phyloP scores from a whole-genome alignment of 2,888 invertebrate genomes.

The Polymixis flavicincta region DNA sequence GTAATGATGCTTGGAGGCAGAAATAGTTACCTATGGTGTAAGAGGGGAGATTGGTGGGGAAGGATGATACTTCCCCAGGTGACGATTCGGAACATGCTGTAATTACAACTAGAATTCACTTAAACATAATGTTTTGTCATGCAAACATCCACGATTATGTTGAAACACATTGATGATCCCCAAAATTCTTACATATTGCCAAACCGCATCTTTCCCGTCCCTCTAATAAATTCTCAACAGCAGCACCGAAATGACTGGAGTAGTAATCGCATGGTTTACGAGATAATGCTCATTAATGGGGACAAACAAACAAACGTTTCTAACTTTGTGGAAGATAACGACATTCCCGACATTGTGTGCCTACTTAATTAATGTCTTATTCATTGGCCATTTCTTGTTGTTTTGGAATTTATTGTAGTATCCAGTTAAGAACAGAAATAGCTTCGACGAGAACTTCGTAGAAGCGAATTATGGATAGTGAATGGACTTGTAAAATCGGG shows the following conservation, averaged over 20 bases:
- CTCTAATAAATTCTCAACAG: conserved; percentile 30
- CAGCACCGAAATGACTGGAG: conserved; percentile 55
- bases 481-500: not conserved
- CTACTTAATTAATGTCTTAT: conserved; percentile 47
- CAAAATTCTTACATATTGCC: not conserved
- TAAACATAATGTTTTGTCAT: not conserved
- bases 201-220: not conserved
- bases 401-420: conserved; percentile 18
- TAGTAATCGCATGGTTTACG: conserved; percentile 55
- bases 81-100: not conserved
- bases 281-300: conserved; percentile 67
- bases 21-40: not conserved
- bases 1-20: not conserved
- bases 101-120: not conserved
- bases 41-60: not conserved
- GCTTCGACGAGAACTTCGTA: not conserved
- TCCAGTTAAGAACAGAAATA: not conserved
- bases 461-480: not conserved
- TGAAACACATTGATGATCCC: not conserved
- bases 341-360: conserved; percentile 61
- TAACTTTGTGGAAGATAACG: conserved; percentile 67
- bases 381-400: conserved; percentile 38
- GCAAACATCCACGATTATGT: not conserved
- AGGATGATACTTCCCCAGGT: not conserved
- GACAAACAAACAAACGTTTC: conserved; percentile 72